Evolutionary conservation across 1,140 invertebrate species (phyloP), one percentile per base, ranked within the genome.

Genomic region (Pectinophora gossypiella): DNA sequence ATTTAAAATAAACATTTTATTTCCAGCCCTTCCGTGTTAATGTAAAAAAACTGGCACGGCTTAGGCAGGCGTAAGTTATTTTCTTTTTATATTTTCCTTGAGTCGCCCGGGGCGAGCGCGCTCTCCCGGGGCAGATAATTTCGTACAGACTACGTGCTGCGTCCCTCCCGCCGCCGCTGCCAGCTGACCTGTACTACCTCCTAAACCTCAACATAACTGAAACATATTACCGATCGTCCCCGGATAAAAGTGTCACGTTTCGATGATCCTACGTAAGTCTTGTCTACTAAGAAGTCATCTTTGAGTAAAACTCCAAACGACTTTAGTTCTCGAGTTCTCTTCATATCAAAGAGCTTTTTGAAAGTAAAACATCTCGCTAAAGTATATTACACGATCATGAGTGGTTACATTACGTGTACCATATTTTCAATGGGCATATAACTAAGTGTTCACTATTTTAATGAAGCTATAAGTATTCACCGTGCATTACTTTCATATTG

Each of bases 31-130:
- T 64, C 50, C 58, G 59, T 62, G 65, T 71, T 68, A 67, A 70
- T 68, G 61, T 67, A 69, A 71, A 71, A 73, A 66, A 60, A 52
- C 48, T 54, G 57, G 61, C 56, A 57, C 50, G 68, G 76, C 62
- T 81, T 77, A 77, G 70, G 64, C 54, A 61, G 65, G 67, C 66
- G 68, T 76, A 75, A 75, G 61, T 74, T 80, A 74, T 80, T 76
- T 77, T 77, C 67, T 61, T 80, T 80, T 80, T 76, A 74, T 73
- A 63, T 77, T 79, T 79, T 70, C 61, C 65, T 72, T 35, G 54
- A 61, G 68, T 54, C 63, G 62, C 71, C 55, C 51, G 61, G 48
- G 64, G 63, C 60, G 56, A 49, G 52, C 61, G 57, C 54, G 51
- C 57, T 73, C 72, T 72, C 71, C 60, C 51, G 68, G 67, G 73